These are phyloP conservation scores for Dicrurus megarhynchus DNA, from an alignment of 2,113 vertebrate genomes.

Conservation along the genomic window DNA sequence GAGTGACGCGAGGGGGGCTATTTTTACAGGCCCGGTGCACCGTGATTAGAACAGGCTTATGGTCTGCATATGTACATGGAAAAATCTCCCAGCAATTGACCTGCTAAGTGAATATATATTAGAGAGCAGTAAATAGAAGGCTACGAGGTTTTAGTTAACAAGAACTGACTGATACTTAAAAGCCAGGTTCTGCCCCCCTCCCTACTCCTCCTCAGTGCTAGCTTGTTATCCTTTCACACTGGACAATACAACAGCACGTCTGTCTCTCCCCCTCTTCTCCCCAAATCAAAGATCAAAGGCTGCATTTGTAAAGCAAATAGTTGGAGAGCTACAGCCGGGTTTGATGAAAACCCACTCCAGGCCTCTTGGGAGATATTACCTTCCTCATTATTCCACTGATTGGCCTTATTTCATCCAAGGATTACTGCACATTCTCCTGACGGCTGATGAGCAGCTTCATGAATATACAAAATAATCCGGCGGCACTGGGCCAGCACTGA, in stretches of 20 bases:
- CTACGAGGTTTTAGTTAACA: conserved; percentile 62
- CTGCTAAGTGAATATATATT: conserved; percentile 63
- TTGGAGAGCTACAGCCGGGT: conserved; percentile 90
- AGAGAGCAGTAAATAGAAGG: conserved; percentile 61
- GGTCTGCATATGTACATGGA: conserved; percentile 32
- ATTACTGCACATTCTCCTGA: conserved; percentile 89
- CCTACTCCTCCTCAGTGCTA: conserved; percentile 73
- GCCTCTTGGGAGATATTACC: conserved; percentile 89
- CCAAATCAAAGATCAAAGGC: conserved; percentile 99
- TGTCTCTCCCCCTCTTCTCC: conserved; percentile 79
- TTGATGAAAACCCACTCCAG: conserved; percentile 87
- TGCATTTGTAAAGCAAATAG: conserved; percentile 99
- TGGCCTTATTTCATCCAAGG: conserved; percentile 91
- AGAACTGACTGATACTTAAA: conserved; percentile 80
- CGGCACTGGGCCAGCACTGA: conserved; percentile 87
- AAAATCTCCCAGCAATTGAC: conserved; percentile 63
- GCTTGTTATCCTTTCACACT: conserved; percentile 81
- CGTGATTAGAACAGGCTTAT: conserved; percentile 29
- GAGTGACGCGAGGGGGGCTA: not conserved
- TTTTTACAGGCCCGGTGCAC: conserved; percentile 24
- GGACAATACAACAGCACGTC: conserved; percentile 79
- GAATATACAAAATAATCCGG: conserved; percentile 88
- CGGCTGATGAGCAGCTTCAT: conserved; percentile 87
- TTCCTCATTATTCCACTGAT: conserved; percentile 90
- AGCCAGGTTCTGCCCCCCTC: conserved; percentile 66